A percentile compares a stretch with the other conserved stretches of the same genome.
These are phyloP conservation scores for Vicugna pacos DNA, from an alignment of 2,113 vertebrate genomes.

Conservation along the genomic window DNA sequence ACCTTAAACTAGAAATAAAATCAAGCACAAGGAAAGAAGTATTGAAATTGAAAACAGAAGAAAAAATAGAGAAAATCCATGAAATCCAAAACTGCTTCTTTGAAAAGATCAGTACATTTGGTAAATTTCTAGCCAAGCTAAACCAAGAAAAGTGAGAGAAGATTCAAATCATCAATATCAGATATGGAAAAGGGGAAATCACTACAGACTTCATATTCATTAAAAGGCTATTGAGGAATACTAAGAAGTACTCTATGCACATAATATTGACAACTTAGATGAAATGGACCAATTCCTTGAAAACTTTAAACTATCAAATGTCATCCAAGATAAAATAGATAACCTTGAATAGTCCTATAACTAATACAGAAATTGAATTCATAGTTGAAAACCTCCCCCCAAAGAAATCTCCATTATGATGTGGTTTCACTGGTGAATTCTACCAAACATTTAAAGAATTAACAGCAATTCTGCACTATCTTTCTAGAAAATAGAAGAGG, in stretches of 20 bases:
- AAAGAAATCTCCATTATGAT: not conserved
- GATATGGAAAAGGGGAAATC: not conserved
- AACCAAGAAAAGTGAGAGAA: not conserved
- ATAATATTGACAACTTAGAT: not conserved
- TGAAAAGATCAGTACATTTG: not conserved
- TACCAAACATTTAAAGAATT: not conserved
- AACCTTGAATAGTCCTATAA: not conserved
- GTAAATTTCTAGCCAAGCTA: not conserved
- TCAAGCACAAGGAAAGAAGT: not conserved
- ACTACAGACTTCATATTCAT: not conserved
- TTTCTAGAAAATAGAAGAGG: not conserved
- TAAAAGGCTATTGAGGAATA: not conserved
- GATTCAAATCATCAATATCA: not conserved
- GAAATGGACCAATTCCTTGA: not conserved
- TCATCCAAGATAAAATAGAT: not conserved
- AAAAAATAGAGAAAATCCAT: not conserved
- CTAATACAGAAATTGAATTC: not conserved
- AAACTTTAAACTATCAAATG: not conserved
- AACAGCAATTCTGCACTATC: not conserved
- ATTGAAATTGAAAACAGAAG: not conserved
- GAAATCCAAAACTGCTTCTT: not conserved
- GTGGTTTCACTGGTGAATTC: not conserved
- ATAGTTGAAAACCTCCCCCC: not conserved
- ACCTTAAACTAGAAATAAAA: not conserved
- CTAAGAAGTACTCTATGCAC: not conserved